Evolutionary conservation across 2,113 vertebrate genomes (phyloP), one percentile per base, ranked within the genome.

Genomic region (Talpa occidentalis): DNA sequence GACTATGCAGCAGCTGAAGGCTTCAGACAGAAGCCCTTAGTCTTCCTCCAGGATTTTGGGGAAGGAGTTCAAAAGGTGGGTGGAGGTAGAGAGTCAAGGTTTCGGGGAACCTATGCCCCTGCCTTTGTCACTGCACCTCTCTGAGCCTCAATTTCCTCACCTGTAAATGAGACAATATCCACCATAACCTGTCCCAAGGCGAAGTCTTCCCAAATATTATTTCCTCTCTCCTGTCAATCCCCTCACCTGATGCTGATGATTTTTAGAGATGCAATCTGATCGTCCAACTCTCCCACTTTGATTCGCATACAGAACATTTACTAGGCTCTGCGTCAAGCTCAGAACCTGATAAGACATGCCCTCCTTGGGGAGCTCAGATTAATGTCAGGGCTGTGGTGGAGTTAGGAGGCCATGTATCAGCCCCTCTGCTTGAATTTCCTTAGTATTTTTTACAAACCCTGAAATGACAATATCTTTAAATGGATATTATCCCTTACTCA

Each of bases 381-480:
- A 26, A 64, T 1, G 0, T 78, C 72, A 19, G 32, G 37, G 60
- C n/a, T 76, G 24, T 17, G 3, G 22, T 32, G 3, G 56, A 52
- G 6, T 82, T 37, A 54, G 76, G 76, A 73, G 73, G 49, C 49
- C 40, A 6, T 35, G 52, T 78, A 49, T 62, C 62, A 78, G 47
- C 47, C 81, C 81, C 52, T 96, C 62, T 22, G n/a, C 16, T 8
- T 87, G 62, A 77, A 78, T 76, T 83, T 66, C 62, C 47, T 66
- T 66, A 59, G 70, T 72, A 85, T 80, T 59, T 94, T 91, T 80
- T 74, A 47, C 21, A 80, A 73, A 59, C 56, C 60, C 82, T 42
- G 3, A 44, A 89, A 44, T 74, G 66, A 66, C 70, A 56, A 19
- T 74, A 74, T 44, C 62, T 60, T 94, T 40, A 89, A 76, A 89